A percentile compares a stretch with the other conserved stretches of the same genome.
Evolutionary conservation across 1,140 invertebrate species (phyloP).

Genomic region (Acyrthosiphon pisum): DNA sequence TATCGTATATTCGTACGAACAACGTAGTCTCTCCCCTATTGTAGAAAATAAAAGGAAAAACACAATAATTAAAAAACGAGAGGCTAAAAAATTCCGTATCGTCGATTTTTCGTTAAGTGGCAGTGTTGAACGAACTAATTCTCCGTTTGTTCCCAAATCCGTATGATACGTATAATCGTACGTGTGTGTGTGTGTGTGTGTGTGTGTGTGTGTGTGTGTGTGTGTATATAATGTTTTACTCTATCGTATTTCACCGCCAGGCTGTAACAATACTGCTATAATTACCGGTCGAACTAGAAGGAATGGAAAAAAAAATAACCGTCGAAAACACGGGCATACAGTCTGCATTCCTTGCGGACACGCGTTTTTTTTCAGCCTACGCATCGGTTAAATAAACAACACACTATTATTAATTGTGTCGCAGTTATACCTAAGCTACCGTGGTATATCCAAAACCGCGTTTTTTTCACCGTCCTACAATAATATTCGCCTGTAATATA

Average conservation of each 20-base stretch:
- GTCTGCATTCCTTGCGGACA: background rate
- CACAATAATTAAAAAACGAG: background rate
- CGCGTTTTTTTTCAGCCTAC: background rate
- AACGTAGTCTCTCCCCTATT: background rate
- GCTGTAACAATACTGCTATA: background rate
- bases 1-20: background rate
- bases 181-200: background rate
- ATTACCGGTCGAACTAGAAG: background rate
- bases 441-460: background rate
- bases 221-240: background rate
- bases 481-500: too few species aligned
- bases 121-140: background rate
- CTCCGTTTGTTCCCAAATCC: constrained; percentile 17
- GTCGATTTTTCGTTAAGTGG: constrained; percentile 17
- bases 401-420: background rate
- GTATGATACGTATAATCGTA: background rate
- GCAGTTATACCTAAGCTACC: background rate
- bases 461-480: background rate
- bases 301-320: constrained; percentile 2
- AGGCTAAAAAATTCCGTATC: background rate
- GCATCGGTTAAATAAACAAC: background rate
- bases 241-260: background rate
- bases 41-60: background rate
- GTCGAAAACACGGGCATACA: background rate
- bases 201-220: background rate